Evolutionary conservation across 1,140 invertebrate genomes (phyloP).

Genomic region (Trigoniulus corallinus): DNA sequence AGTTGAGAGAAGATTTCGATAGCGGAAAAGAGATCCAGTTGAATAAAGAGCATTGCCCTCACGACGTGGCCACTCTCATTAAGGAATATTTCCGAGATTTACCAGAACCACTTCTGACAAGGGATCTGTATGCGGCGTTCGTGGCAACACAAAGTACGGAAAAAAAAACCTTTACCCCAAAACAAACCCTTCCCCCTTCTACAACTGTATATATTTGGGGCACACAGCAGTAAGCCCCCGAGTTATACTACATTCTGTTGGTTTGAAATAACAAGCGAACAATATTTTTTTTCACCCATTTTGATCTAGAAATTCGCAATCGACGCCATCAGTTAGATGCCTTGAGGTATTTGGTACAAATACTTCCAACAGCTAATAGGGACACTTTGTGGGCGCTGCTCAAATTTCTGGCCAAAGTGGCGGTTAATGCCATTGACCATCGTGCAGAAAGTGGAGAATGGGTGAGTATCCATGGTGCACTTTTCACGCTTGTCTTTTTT

Average conservation of each 20-base stretch:
- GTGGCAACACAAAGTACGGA: constrained; percentile 71
- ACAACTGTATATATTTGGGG: not conserved
- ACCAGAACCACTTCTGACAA: constrained; percentile 76
- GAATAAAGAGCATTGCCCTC: constrained; percentile 63
- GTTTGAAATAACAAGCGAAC: constrained; percentile 5
- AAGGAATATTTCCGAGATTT: constrained; percentile 88
- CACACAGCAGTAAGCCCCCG: too few relatives aligned
- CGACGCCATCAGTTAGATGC: constrained; percentile 61
- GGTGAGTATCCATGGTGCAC: constrained; percentile 27
- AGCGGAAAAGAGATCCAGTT: constrained; percentile 56
- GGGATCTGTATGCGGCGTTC: constrained; percentile 73
- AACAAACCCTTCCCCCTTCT: not conserved
- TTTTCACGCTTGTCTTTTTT: not conserved
- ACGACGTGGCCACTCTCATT: constrained; percentile 78
- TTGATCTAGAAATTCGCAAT: constrained; percentile 48
- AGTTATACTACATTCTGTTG: too few relatives aligned
- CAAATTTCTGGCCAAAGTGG: constrained; percentile 60
- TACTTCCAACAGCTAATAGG: constrained; percentile 66
- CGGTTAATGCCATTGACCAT: constrained; percentile 48
- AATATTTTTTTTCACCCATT: constrained; percentile 1
- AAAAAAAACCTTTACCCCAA: not conserved
- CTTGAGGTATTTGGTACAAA: constrained; percentile 60
- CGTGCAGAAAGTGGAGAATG: constrained; percentile 27
- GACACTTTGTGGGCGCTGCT: constrained; percentile 71
- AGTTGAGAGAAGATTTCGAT: constrained; percentile 83